Base-by-base conservation (phyloP, 2,113 vertebrate genomes). In the Lutjanus erythropterus region DNA sequence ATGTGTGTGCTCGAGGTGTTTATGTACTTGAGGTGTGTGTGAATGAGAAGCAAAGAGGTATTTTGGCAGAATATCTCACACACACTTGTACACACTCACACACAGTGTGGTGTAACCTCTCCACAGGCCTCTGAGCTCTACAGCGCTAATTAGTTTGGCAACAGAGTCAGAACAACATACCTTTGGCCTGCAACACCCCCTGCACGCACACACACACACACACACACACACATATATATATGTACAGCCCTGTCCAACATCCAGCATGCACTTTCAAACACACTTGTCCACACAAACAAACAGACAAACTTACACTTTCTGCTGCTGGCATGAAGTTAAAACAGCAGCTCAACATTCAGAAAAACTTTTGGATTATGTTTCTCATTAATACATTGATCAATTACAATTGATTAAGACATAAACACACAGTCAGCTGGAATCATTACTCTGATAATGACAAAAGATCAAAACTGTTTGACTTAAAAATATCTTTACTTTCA, bases 121-220 rank as follows among this genome's bases (percentile, higher is more conserved):
- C 86, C 60, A 77, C 90, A 84, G 86, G 86, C 67, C 77, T 68
- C 59, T 65, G 71, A 75, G 87, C 85, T 89, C 81, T 19, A 71
- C 85, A 70, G 49, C 18, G 14, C 83, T 90, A 88, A 91, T 90
- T 79, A 91, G 88, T 67, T 86, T 91, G 88, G 86, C 79, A 87
- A 55, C 73, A 49, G 71, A 85, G 84, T 86, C 76, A 76, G 74
- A 90, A 88, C 86, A 88, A 83, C 84, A 85, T 49, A 88, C 82
- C 84, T 87, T 88, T 88, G 86, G 82, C 85, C 89, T 77, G 35
- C 37, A 71, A 56, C 75, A 64, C 27, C 56, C 47, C 14, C 52
- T 11, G 19, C 52, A 37, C 65, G 14, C 62, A 64, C 65, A 49
- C 67, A 66, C 44, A 53, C 61, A 52, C 72, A 50, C 66, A 70